Base-by-base conservation (phyloP, 2,113 vertebrate species). In the Cynocephalus volans region DNA sequence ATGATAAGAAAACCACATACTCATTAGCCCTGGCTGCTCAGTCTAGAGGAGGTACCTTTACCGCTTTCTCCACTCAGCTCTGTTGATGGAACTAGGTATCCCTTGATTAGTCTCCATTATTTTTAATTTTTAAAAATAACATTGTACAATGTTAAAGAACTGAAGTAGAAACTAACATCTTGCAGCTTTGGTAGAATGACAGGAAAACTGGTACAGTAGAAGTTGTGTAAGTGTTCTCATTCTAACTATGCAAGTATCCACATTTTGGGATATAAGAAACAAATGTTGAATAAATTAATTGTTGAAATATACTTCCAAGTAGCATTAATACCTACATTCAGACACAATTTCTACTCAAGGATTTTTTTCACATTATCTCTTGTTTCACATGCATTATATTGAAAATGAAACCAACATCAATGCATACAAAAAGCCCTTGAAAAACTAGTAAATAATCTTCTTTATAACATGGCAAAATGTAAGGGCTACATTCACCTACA, bases 361-460 rank as follows among this genome's bases (percentile, higher is more conserved):
- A 67, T 88, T 86, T 81, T 81, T 76, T 58, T 95, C 54, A 85
- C 8, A 76, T 50, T 58, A 45, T 79, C 87, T 96, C 41, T 80
- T 84, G 31, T 70, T 96, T 93, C 77, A 95, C 2, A 75, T 21
- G 36, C 6, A 23, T 77, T 90, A 97, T 21, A 92, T 1, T 84
- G 23, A 95, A 96, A 98, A 97, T 72, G 90, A 96, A 98, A 96
- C 88, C 54, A 96, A 84, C 33, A 91, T 98, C 97, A 98, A 98
- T 23, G 45, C 84, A 85, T 23, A 98, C 95, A 98, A 88, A 98
- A 97, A 98, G 81, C 72, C 81, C 96, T 95, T 96, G 93, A 94
- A 98, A 99, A 98, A 99, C 98, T 98, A 99, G 97, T 95, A 98
- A 99, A 97, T 99, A 99, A 99, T 99, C 99, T 99, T 98, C 98